Base-by-base conservation (phyloP, 2,797 vertebrate species). In the Tarsius wallacei region DNA sequence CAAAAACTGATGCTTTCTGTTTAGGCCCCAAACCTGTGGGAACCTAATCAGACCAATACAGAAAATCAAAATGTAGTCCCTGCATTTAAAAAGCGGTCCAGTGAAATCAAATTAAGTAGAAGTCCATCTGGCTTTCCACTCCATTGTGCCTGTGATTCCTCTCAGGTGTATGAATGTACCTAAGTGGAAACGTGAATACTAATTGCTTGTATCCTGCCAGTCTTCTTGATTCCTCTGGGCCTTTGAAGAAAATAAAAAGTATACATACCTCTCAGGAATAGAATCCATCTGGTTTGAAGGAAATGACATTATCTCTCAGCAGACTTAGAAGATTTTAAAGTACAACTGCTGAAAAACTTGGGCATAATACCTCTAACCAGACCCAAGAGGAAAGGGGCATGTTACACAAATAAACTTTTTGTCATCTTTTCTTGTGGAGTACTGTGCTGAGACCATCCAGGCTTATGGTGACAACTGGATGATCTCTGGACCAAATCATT, bases 211-310 rank as follows among this genome's bases (percentile, higher is more conserved):
- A 94, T 81, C 71, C 74, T 95, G 87, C 81, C 87, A 93, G 92
- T 74, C 78, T 97, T 94, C 89, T 76, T 42, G 84, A 97, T 98
- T 90, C 95, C 85, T 97, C 68, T 42, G 89, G 76, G 74, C 73
- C 87, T 92, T 96, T 93, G 64, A 90, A 91, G 93, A 97, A 98
- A 98, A 93, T 68, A 91, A 86, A 90, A 93, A 95, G 96, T 90
- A 89, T 51, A 66, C 83, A 1, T 64, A 85, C 8, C 10, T 93
- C 77, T 95, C 57, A 94, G 93, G 97, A 98, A 74, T 88, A 91
- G 59, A 94, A 91, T 83, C 89, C 91, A 96, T 97, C 92, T 98
- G 91, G 80, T 94, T 87, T 94, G 71, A 94, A 84, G 74, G 64
- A 97, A 96, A 94, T 78, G 87, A 78, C 83, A 91, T 81, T 91